These are phyloP conservation scores for Colostygia pectinataria DNA, from an alignment of 2,888 invertebrate genomes.

Conservation along the genomic window DNA sequence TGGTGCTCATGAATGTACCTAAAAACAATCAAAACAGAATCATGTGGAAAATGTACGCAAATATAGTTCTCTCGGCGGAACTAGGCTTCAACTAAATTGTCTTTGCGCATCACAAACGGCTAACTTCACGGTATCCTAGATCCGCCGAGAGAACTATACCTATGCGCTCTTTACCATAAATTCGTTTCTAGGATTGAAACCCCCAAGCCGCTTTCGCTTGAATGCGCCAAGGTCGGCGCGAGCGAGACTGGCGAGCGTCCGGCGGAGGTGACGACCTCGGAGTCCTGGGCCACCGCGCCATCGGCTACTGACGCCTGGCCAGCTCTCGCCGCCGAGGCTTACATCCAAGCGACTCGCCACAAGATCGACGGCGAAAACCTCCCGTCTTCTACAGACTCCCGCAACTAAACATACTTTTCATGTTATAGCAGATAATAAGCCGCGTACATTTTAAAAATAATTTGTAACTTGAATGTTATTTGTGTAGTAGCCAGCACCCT, in stretches of 20 bases:
- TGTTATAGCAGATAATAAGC: too few relatives aligned
- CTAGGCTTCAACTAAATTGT: too few relatives aligned
- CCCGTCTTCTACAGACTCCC: slow-evolving; percentile 76
- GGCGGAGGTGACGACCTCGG: slow-evolving; percentile 75
- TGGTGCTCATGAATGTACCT: too few relatives aligned
- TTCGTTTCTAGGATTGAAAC: slow-evolving; percentile 68
- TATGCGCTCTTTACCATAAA: background rate
- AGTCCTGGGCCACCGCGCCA: slow-evolving; percentile 57
- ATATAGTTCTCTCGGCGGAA: too few relatives aligned
- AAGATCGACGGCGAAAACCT: slow-evolving; percentile 76
- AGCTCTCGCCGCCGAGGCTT: slow-evolving; percentile 66
- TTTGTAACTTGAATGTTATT: too few relatives aligned
- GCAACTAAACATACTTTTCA: slow-evolving; percentile 55
- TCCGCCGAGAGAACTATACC: too few relatives aligned
- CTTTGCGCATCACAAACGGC: too few relatives aligned
- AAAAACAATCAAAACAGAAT: too few relatives aligned
- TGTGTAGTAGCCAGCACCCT: too few relatives aligned
- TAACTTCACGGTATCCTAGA: too few relatives aligned
- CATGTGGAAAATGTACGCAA: too few relatives aligned
- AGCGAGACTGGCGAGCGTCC: slow-evolving; percentile 64
- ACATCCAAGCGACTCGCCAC: slow-evolving; percentile 69
- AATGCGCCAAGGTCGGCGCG: slow-evolving; percentile 54
- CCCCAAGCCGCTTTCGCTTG: slow-evolving; percentile 73
- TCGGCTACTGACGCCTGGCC: slow-evolving; percentile 62
- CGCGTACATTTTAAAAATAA: too few relatives aligned